Evolutionary conservation across 2,888 invertebrate species (phyloP), one percentile per base, ranked within the genome.

Genomic region (Lapara coniferarum): DNA sequence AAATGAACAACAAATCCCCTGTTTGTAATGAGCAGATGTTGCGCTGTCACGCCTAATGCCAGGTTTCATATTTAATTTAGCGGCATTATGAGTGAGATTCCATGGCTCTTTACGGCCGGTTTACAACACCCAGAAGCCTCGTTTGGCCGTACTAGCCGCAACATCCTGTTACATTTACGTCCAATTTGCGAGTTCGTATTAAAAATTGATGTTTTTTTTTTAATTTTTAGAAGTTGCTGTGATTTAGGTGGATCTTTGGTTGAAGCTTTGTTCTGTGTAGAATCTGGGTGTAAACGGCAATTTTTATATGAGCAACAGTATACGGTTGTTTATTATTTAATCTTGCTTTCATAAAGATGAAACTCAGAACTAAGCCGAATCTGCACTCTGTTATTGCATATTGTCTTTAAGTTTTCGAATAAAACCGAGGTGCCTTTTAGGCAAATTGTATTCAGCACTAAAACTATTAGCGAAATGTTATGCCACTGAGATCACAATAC

Each of bases 41-140:
- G 72, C 63, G 55, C 59, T 73, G 70, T 72, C 72, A 68, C 59
- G 71, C 70, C 74, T 77, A 78, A 78, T 76, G 73, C 76, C 72
- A 71, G 73, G 73, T 75, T 76, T 77, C 74, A 78, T 78, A 77
- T 77, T 78, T 77, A 78, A 78, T 78, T 77, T 78, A 75, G 68
- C 49, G 67, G 74, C 70, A 71, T 71, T 69, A 67, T 16, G 72
- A 30, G 25, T 56, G 68, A 49, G 66, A 67, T 69, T 79, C 81
- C 73, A 77, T 79, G 77, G 76, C 69, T 69, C 70, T 81, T 79
- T 76, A 81, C 81, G 78, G 79, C 74, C 78, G 81, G 83, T 88
- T 88, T 87, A 89, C 84, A 79, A 76, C 85, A 81, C 89, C 87
- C 89, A 69, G 79, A 75, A 75, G 88, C 75, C 82, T 83, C 84